These are phyloP conservation scores for Periplaneta americana DNA, from an alignment of 1,140 invertebrate species.

Conservation along the genomic window DNA sequence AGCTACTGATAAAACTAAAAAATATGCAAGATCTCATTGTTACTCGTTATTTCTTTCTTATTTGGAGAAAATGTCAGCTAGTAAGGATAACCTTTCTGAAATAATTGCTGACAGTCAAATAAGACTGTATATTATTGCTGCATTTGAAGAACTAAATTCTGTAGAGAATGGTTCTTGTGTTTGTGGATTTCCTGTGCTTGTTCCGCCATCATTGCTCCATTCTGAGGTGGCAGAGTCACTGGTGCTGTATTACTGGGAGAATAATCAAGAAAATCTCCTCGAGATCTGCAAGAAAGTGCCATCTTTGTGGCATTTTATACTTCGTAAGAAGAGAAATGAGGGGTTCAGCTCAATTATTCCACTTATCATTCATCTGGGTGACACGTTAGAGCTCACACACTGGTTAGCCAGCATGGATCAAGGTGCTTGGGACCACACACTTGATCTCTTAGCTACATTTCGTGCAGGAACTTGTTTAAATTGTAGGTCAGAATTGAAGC, in stretches of 20 bases:
- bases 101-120: neutral
- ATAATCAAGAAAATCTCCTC: neutral
- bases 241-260: neutral
- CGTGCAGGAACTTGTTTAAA: conserved; percentile 5
- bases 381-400: neutral
- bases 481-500: neutral
- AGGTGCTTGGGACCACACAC: conserved; percentile 13
- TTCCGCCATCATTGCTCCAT: neutral
- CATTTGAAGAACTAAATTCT: conserved; percentile 5
- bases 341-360: conserved; percentile 7
- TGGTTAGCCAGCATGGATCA: neutral
- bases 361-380: conserved; percentile 19
- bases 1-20: conserved; percentile 9
- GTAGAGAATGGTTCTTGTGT: conserved; percentile 9
- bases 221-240: neutral
- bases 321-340: neutral
- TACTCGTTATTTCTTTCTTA: conserved; percentile 27
- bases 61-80: conserved; percentile 20
- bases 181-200: conserved; percentile 19
- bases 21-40: conserved; percentile 17
- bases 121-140: neutral
- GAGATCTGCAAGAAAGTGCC: conserved; percentile 7
- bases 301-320: conserved; percentile 7
- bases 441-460: conserved; percentile 21
- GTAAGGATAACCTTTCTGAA: neutral